Evolutionary conservation across 2,113 vertebrate genomes (phyloP).

Genomic region (Isichthys henryi): DNA sequence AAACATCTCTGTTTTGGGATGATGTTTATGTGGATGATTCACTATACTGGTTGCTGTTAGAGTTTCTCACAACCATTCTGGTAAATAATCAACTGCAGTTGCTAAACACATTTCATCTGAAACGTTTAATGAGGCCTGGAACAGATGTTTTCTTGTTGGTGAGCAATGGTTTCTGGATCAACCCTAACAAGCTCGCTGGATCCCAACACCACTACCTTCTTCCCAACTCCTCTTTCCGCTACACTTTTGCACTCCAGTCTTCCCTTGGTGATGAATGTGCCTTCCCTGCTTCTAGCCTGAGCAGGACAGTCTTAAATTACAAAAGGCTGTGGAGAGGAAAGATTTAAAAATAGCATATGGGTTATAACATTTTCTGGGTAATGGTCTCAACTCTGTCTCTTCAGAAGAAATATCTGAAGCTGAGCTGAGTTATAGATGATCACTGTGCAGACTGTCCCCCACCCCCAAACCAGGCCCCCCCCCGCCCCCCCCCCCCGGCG

Average conservation of each 20-base stretch:
- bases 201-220: neutral
- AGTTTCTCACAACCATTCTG: neutral
- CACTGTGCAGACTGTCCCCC: constrained; percentile 44
- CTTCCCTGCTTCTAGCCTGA: constrained; percentile 40
- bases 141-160: constrained; percentile 17
- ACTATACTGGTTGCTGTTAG: neutral
- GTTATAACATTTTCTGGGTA: constrained; percentile 43
- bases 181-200: too few relatives aligned
- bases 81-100: neutral
- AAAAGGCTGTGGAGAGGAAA: constrained; percentile 43
- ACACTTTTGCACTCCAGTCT: constrained; percentile 35
- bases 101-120: neutral
- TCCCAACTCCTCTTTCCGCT: neutral
- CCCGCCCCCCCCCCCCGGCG: constrained; percentile 25
- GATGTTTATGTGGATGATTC: neutral
- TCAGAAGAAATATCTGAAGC: constrained; percentile 30
- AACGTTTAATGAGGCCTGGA: constrained; percentile 11
- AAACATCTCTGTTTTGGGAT: neutral
- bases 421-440: constrained; percentile 59
- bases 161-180: neutral
- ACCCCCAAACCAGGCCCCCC: constrained; percentile 22
- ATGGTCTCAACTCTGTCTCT: constrained; percentile 39
- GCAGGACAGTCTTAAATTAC: constrained; percentile 57
- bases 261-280: constrained; percentile 54
- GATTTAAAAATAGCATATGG: constrained; percentile 57